Conservation (phyloP, 2,113 vertebrate species). For the Athene noctua region DNA sequence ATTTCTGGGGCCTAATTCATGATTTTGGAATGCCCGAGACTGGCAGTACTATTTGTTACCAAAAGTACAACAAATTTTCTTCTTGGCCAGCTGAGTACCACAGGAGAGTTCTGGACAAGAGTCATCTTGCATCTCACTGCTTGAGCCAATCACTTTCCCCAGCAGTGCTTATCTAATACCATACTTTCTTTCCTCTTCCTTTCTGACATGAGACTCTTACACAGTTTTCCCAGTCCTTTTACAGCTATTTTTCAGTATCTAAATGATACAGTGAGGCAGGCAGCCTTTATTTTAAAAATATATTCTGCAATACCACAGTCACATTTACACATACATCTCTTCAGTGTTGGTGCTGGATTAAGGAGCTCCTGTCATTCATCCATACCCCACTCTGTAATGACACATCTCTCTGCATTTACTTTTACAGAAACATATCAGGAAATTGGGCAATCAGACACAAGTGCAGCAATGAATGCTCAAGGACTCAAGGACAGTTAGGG, state of each 20-base stretch:
- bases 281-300: background rate
- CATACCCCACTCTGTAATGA: background rate
- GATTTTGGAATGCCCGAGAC: background rate
- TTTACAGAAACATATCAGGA: background rate
- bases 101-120: background rate
- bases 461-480: background rate
- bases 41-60: background rate
- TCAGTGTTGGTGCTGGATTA: background rate
- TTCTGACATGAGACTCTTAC: background rate
- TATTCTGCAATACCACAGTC: background rate
- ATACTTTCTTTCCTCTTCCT: background rate
- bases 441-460: background rate
- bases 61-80: background rate
- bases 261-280: background rate
- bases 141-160: background rate
- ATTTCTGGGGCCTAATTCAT: background rate
- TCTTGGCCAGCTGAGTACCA: background rate
- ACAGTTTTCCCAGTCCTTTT: background rate
- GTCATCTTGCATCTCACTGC: background rate
- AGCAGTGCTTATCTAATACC: background rate
- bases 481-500: background rate
- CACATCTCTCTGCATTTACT: rapidly evolving
- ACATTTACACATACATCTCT: background rate
- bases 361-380: background rate
- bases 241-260: background rate